phyloP scores from a whole-genome alignment of 2,113 vertebrate genomes.

The Vulpes ferrilata region DNA sequence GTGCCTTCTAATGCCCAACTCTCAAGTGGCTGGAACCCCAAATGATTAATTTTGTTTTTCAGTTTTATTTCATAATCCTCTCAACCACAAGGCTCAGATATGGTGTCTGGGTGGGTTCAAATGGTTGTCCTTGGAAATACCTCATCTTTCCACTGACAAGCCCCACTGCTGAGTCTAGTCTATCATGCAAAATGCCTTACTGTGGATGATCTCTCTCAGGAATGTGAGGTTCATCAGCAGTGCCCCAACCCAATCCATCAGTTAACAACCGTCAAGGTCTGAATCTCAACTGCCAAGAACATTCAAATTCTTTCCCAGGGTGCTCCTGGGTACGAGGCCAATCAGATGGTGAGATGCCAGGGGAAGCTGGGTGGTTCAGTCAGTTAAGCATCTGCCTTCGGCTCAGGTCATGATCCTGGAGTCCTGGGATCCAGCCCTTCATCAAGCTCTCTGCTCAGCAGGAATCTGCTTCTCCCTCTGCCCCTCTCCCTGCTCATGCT shows the following conservation, averaged over 20 bases:
- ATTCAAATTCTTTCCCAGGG: constrained; percentile 7
- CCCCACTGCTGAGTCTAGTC: neutral
- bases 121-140: neutral
- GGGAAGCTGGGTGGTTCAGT: too few species aligned
- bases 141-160: neutral
- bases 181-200: neutral
- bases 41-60: neutral
- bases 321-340: constrained; percentile 39
- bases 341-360: neutral
- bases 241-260: neutral
- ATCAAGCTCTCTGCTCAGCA: too few species aligned
- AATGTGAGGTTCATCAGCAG: neutral
- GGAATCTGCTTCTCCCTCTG: too few species aligned
- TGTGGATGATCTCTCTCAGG: neutral
- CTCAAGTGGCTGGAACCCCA: neutral
- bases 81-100: neutral
- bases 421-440: too few species aligned
- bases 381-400: too few species aligned
- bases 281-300: neutral
- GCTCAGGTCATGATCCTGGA: too few species aligned
- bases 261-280: neutral
- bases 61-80: neutral
- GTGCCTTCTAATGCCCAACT: neutral
- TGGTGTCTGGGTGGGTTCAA: neutral
- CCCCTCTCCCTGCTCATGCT: too few species aligned